phyloP scores from a whole-genome alignment of 1,140 invertebrate species.

The Leptestheria dahalacensis region DNA sequence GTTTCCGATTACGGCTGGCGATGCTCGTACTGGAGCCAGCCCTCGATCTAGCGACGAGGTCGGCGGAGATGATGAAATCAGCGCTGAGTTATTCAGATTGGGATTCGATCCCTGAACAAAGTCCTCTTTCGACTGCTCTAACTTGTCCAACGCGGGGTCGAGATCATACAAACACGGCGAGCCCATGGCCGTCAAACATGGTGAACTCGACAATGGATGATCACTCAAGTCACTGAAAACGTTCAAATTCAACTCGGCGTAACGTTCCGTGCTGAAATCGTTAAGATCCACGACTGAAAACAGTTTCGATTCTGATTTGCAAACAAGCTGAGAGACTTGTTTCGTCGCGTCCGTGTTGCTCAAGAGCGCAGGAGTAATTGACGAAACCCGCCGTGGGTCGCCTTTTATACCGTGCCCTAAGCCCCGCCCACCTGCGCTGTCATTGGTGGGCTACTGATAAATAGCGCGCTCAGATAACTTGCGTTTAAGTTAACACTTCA shows the following conservation, averaged over 20 bases:
- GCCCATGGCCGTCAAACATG: not conserved
- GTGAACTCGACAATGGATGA: not conserved
- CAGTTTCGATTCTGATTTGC: no score
- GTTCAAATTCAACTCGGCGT: no score
- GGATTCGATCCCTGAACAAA: not conserved
- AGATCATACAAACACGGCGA: not conserved
- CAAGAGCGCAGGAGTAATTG: no score
- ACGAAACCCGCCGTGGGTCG: no score
- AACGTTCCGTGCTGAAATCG: not conserved
- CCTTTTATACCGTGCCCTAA: no score
- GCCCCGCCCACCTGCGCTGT: no score
- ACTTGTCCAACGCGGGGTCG: not conserved
- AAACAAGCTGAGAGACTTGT: no score
- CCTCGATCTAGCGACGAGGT: not conserved
- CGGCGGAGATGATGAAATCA: not conserved
- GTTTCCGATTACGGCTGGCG: not conserved
- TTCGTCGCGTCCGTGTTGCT: no score
- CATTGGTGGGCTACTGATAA: no score
- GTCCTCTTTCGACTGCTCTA: not conserved
- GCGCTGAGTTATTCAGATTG: not conserved
- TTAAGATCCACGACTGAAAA: not conserved
- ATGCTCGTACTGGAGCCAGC: not conserved
- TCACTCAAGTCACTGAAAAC: not conserved
- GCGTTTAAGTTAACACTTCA: no score
- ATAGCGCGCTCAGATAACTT: no score